Percentiles rank a stretch among this genome's conserved stretches.
phyloP scores from a whole-genome alignment of 2,797 vertebrate species.

The Gorsachius magnificus region DNA sequence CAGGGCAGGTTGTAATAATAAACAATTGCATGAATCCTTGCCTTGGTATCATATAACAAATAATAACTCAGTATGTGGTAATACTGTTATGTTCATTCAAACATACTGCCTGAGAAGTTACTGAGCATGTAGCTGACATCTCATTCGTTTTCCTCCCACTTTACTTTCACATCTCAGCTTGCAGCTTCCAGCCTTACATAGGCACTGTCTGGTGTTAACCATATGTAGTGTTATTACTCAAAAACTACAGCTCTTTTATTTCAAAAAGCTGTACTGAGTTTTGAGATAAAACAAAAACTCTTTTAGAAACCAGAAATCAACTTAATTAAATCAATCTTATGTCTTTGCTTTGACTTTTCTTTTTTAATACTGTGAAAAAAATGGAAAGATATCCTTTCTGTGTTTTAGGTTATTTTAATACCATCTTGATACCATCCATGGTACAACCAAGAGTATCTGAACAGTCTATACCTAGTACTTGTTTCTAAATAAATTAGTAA shows the following conservation, averaged over 20 bases:
- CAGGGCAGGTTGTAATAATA: neutral
- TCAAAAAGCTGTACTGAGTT: neutral
- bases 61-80: neutral
- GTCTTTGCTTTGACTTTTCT: neutral
- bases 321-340: neutral
- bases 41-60: neutral
- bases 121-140: neutral
- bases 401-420: neutral
- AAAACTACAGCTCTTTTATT: conserved; percentile 11
- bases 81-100: neutral
- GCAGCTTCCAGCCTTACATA: neutral
- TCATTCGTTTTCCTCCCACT: neutral
- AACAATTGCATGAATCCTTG: neutral
- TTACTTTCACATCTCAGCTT: neutral
- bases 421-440: neutral
- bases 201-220: neutral
- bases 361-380: neutral
- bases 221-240: neutral
- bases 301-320: neutral
- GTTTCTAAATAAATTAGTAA: neutral
- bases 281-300: neutral
- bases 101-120: neutral
- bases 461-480: neutral
- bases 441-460: neutral
- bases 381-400: neutral